phyloP scores from a whole-genome alignment of 2,888 invertebrate genomes.

The Chydorus sphaericus region DNA sequence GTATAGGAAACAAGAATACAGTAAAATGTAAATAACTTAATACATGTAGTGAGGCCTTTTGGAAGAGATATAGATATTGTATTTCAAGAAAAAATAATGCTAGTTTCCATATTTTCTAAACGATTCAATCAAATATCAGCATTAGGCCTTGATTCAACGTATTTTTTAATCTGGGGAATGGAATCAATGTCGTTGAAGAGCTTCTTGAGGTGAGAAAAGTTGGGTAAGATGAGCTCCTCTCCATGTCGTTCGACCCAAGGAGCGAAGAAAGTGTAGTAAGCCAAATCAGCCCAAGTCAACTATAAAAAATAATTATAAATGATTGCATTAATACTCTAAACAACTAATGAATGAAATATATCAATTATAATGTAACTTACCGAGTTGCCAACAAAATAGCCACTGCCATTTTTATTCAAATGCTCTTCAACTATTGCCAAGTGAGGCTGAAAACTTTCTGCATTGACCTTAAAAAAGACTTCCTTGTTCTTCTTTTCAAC shows the following conservation, averaged over 20 bases:
- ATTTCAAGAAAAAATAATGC: too few relatives aligned
- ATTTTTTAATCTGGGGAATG: conserved; percentile 38
- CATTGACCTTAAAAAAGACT: conserved; percentile 36
- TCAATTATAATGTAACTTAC: background rate
- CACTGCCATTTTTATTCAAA: conserved; percentile 36
- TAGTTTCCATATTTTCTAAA: too few relatives aligned
- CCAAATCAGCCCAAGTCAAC: conserved; percentile 45
- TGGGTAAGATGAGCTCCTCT: conserved; percentile 36
- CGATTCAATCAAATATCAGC: conserved; percentile 40
- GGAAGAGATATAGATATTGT: too few relatives aligned
- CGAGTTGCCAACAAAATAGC: conserved; percentile 37
- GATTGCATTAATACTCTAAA: background rate
- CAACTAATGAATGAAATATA: background rate
- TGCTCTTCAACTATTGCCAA: conserved; percentile 39
- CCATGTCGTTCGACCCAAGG: conserved; percentile 40
- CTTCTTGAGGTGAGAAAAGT: conserved; percentile 37
- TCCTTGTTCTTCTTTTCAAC: conserved; percentile 34
- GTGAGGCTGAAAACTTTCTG: conserved; percentile 40
- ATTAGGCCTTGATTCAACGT: conserved; percentile 39
- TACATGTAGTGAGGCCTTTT: too few relatives aligned
- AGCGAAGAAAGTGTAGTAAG: conserved; percentile 39
- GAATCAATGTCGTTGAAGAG: conserved; percentile 38
- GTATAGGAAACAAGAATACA: too few relatives aligned
- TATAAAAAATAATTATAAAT: conserved; percentile 25
- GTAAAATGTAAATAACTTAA: too few relatives aligned